phyloP scores from a whole-genome alignment of 2,113 vertebrate species.

The Hippoglossus stenolepis region DNA sequence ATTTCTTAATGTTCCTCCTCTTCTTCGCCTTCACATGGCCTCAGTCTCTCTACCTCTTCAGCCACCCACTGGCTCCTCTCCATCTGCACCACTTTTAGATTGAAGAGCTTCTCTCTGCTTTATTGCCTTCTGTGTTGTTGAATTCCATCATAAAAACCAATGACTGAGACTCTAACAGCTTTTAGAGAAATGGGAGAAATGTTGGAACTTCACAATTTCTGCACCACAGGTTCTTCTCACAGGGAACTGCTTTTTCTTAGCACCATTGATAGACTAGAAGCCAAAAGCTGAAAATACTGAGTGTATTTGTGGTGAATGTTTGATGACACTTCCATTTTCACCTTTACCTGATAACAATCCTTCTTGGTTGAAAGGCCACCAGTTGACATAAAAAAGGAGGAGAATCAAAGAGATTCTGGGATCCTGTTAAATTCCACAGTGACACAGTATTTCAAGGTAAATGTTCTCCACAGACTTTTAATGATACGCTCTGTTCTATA shows the following conservation, averaged over 20 bases:
- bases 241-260: background rate
- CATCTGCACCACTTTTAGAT: conserved; percentile 51
- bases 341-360: no score
- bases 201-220: background rate
- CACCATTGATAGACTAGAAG: no score
- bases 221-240: background rate
- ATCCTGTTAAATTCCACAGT: background rate
- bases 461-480: background rate
- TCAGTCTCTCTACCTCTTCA: conserved; percentile 37
- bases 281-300: no score
- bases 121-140: conserved; percentile 40
- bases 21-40: conserved; percentile 52
- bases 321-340: background rate
- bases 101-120: conserved; percentile 46
- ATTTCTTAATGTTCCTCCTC: conserved; percentile 59
- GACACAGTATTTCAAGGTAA: background rate
- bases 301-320: no score
- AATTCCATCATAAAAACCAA: conserved; percentile 26
- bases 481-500: background rate
- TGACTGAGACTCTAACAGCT: background rate
- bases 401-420: background rate
- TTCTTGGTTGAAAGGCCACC: no score
- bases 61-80: conserved; percentile 58
- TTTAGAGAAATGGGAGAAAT: background rate
- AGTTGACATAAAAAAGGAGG: background rate